Evolutionary conservation across 2,888 invertebrate genomes (phyloP), one percentile per base, ranked within the genome.

Genomic region (Aphidoletes aphidimyza): DNA sequence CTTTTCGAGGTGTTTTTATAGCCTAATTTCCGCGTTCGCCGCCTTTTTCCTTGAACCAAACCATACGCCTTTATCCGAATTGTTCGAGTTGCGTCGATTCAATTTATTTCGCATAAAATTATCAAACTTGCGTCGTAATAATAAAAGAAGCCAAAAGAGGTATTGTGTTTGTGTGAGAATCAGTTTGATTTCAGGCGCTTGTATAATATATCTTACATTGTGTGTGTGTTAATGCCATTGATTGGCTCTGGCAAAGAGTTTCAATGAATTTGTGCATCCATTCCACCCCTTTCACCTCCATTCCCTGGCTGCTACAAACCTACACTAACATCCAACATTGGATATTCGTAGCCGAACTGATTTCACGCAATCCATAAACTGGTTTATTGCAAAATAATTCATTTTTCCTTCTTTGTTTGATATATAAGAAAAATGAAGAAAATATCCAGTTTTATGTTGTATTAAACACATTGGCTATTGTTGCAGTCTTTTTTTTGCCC

Each of bases 81-180:
- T 30, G 26, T 30, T 69, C 34, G 5, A 14, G 26, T 14, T 34
- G 34, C 34, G 69, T 30, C 69, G 69, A 69, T 69, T 69, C 69
- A 69, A 69, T 69, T 69, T 69, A 69, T 30, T 69, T 2, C 69
- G 34, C 69, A 69, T 69, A 69, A 69, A 69, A 69, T 69, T 69
- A 69, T 30, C 30, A 69, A 69, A 69, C 30, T 69, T 69, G 69
- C 14, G 30, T 69, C 69, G 6, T 30, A 69, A 69, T 69, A 69
- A 69, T 69, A 69, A 69, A 69, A 69, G 5, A 54, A 22, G 39
- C 39, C 39, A 39, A 39, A 8, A 39, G n/a, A n/a, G 42, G 42
- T 47, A 47, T 47, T 47, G 3, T 47, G 47, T 47, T 11, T 47
- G 17, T 54, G 54, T 5, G 22, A 3, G 54, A 6, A 14, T 14